Evolutionary conservation across 2,888 invertebrate genomes (phyloP), one percentile per base, ranked within the genome.

Genomic region (Siphonodentalium dalli): DNA sequence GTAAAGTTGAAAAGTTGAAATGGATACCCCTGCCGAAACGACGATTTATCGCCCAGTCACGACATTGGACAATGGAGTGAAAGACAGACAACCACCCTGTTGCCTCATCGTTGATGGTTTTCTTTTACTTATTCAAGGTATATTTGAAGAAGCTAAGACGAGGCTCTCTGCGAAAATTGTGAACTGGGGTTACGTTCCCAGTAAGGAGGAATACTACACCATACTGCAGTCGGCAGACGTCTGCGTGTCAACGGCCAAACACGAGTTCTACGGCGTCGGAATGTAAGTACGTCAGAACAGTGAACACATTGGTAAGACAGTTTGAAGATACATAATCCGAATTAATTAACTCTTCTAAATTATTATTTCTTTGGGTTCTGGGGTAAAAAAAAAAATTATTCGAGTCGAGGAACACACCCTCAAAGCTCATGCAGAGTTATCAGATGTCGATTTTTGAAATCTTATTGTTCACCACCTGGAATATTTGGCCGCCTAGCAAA

Each of bases 221-320:
- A 78, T 87, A 2, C 77, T 90, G 44, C 67, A 79, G 13, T 70
- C 80, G 0, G 85, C 86, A 15, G 88, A 90, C 78, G 85, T 90
- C 37, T 88, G 87, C 3, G 85, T 90, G 26, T 90, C 90, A 0
- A 90, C 90, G 6, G 88, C 90, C 1, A 83, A 85, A 23, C 90
- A 90, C 77, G 90, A 90, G 77, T 90, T 90, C 79, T 90, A 88
- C 79, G 90, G 90, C 28, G 89, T 89, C 21, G 86, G 89, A 21
- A 88, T 90, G 89, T 88, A 83, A 82, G 85, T 82, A 13, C 27
- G 18, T 11, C 27, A 26, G 15, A n/a, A 7, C 20, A n/a, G n/a
- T n/a, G 35, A 35, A 4, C 3, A 6, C 23, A n/a, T 20, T 37
- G n/a, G 35, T 29, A n/a, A n/a, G n/a, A n/a, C n/a, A n/a, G n/a